Conservation (phyloP, 1,140 invertebrate species). For the Zelostemma sp. region DNA sequence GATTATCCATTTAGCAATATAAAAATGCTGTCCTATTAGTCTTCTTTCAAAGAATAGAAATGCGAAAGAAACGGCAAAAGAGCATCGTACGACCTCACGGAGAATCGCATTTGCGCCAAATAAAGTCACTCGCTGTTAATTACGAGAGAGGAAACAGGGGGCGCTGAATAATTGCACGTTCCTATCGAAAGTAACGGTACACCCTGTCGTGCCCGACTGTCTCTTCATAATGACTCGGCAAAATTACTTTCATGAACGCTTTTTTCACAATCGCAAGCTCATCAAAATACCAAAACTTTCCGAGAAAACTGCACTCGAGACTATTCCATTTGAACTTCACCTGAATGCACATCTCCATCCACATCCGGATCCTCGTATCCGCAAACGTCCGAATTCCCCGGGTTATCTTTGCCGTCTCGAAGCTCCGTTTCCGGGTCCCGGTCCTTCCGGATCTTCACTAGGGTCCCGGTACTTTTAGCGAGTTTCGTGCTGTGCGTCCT, state of each 20-base stretch:
- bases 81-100: background rate
- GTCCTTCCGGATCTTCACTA: constrained; percentile 42
- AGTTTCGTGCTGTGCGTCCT: constrained; percentile 80
- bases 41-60: background rate
- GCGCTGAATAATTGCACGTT: constrained; percentile 37
- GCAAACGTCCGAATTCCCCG: constrained; percentile 59
- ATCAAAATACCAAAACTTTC: too few species aligned
- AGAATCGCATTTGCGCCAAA: constrained; percentile 18
- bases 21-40: too few species aligned
- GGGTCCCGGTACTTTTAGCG: constrained; percentile 72
- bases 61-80: background rate
- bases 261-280: too few species aligned
- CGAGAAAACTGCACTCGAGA: too few species aligned
- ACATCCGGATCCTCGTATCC: constrained; percentile 67
- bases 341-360: constrained; percentile 76
- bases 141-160: constrained; percentile 12
- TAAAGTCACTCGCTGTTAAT: constrained; percentile 38
- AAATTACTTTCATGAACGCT: too few species aligned
- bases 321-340: constrained; percentile 57
- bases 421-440: constrained; percentile 21
- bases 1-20: too few species aligned
- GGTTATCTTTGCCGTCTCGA: constrained; percentile 28
- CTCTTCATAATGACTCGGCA: too few species aligned
- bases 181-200: constrained; percentile 39
- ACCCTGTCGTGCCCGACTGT: constrained; percentile 11